Evolutionary conservation across 2,888 invertebrate species (phyloP).

Genomic region (Oscheius sp.): DNA sequence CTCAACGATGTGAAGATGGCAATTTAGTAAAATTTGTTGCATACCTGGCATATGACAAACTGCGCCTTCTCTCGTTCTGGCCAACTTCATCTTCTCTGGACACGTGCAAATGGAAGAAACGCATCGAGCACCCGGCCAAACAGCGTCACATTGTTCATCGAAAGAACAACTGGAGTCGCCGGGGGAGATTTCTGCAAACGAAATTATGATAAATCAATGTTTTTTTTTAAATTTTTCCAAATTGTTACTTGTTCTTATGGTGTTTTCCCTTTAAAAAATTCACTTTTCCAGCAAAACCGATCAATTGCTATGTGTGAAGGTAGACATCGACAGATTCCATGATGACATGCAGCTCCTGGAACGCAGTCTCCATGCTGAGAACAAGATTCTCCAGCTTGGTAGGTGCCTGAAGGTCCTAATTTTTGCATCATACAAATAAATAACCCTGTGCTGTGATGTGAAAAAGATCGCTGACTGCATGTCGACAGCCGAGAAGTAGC

Average conservation of each 20-base stretch:
- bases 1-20: no score
- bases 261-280: no score
- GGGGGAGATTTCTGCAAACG: constrained; percentile 56
- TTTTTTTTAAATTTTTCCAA: no score
- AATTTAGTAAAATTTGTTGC: no score
- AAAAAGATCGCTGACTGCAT: background rate
- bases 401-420: constrained; percentile 30
- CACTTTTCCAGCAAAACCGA: constrained; percentile 62
- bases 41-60: constrained; percentile 62
- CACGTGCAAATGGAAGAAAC: constrained; percentile 53
- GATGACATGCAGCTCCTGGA: constrained; percentile 54
- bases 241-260: no score
- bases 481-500: constrained; percentile 8
- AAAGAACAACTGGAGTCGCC: constrained; percentile 61
- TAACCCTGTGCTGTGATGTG: constrained; percentile 17
- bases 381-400: constrained; percentile 48
- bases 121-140: constrained; percentile 57
- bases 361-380: constrained; percentile 53
- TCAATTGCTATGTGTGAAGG: constrained; percentile 49
- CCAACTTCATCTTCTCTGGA: constrained; percentile 39
- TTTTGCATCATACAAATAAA: background rate
- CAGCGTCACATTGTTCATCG: constrained; percentile 62
- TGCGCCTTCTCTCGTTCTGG: constrained; percentile 60
- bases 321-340: constrained; percentile 51
- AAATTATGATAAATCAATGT: background rate